Base-by-base conservation (phyloP, 2,113 vertebrate genomes). In the Carassius auratus region DNA sequence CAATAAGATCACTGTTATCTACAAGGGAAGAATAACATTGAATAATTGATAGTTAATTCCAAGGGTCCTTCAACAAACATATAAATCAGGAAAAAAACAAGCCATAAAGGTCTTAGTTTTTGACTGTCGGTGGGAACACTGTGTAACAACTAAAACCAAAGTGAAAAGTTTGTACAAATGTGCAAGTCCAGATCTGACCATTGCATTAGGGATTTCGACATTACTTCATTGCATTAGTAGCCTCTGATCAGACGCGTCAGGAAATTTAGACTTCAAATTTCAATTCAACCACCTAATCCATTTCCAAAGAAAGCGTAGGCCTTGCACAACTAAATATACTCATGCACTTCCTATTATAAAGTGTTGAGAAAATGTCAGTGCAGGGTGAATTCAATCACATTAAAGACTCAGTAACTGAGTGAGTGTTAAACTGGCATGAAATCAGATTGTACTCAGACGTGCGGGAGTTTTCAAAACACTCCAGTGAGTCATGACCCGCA, bases 1-100 rank as follows among this genome's bases (percentile, higher is more conserved):
- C 97, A 14, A 99, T 99, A 33, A 99, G 92, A 92, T 99, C 98
- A 3, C 98, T 99, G 93, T 99, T 99, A 93, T 99, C 98, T 99
- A 30, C 10, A 59, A 57, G 9, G 9, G 15, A 61, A 74, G 26
- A 61, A n/a, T 15, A 38, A 26, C 0, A 21, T 38, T 45, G 17
- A 79, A 68, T 33, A 55, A n/a, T n/a, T n/a, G 30, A 36, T 21
- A 30, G 13, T 36, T 55, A n/a, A 13, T 62, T 81, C 64, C 33
- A 71, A 26, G 50, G 12, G 38, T 48, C 59, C 17, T 81, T 48
- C 23, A 12, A 82, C 0, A 69, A 55, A 14, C 30, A 10, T 26
- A 13, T 59, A 57, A 33, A 57, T 15, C 30, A 68, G 17, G 23
- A n/a, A 33, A 33, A 23, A 59, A 66, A 33, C 6, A 74, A 26